Base-by-base conservation (phyloP, 2,113 vertebrate species). In the Stigmatopora argus region DNA sequence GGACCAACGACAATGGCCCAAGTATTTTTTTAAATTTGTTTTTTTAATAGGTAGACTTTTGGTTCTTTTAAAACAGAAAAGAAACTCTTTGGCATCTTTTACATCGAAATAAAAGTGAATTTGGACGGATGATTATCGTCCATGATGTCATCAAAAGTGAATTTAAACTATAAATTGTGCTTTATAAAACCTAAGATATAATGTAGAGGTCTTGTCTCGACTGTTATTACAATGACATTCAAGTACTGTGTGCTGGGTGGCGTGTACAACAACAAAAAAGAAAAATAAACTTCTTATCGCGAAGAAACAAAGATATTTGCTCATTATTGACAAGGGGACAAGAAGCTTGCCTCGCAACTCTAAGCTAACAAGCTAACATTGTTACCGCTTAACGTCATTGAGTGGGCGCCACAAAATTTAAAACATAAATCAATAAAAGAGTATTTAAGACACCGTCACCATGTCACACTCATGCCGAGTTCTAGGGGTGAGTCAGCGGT, bases 321-420 rank as follows among this genome's bases (percentile, higher is more conserved):
- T 2, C 15, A 15, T 15, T 56, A 31, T 23, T 23, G 26, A 31
- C 13, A 8, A 14, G 51, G 14, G 12, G 21, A 61, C 38, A 10
- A 21, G 38, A 23, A 61, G 59, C 59, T 23, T 12, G 9, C 12
- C 23, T 11, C n/a, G 10, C n/a, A n/a, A 18, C 18, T 11, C 35
- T 21, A 61, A 45, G 59, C 59, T 61, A 61, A 61, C 41, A 44
- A 4, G 59, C 59, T 23, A 45, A 15, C 59, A 45, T 45, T n/a
- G 8, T 45, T 45, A 35, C 11, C 41, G 44, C 58, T n/a, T 19
- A 44, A 61, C 58, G 38, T 61, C 58, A 61, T 11, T 5, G 38
- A 45, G 53, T 31, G 31, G 38, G 35, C 38, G 38, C 59, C 53
- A 56, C 23, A 31, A 56, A 56, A 53, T 53, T 26, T 31, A 1